A percentile compares a stretch with the other conserved stretches of the same genome.
phyloP scores from a whole-genome alignment of 2,113 vertebrate species.

The Gambusia affinis region DNA sequence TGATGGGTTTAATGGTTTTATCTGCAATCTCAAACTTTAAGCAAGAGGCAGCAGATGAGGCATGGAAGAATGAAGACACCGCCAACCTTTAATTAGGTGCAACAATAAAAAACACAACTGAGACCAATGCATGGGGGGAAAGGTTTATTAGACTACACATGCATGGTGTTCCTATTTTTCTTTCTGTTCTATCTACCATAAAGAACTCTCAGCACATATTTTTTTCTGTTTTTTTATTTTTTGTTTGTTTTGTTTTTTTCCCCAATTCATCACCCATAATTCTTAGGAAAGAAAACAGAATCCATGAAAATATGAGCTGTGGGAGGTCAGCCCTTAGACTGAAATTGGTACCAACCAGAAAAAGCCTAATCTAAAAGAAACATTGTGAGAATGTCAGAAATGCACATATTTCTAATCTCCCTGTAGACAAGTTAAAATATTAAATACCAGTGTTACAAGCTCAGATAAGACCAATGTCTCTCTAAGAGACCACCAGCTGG shows the following conservation, averaged over 20 bases:
- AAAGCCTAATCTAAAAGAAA: background rate
- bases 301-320: background rate
- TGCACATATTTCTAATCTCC: background rate
- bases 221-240: too few species aligned
- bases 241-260: too few species aligned
- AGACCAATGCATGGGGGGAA: background rate
- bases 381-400: background rate
- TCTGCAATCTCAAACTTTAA: background rate
- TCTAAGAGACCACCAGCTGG: background rate
- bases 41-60: background rate
- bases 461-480: too few species aligned
- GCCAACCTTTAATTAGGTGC: background rate
- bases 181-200: background rate
- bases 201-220: background rate
- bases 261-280: too few species aligned
- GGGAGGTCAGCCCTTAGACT: background rate
- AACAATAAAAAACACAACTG: background rate
- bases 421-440: too few species aligned
- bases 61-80: background rate
- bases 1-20: background rate
- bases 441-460: too few species aligned
- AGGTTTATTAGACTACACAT: too few species aligned
- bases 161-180: too few species aligned
- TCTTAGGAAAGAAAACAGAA: too few species aligned
- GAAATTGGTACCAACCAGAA: background rate